These are phyloP conservation scores for Heteronetta atricapilla DNA, from an alignment of 2,113 vertebrate genomes.

Conservation along the genomic window DNA sequence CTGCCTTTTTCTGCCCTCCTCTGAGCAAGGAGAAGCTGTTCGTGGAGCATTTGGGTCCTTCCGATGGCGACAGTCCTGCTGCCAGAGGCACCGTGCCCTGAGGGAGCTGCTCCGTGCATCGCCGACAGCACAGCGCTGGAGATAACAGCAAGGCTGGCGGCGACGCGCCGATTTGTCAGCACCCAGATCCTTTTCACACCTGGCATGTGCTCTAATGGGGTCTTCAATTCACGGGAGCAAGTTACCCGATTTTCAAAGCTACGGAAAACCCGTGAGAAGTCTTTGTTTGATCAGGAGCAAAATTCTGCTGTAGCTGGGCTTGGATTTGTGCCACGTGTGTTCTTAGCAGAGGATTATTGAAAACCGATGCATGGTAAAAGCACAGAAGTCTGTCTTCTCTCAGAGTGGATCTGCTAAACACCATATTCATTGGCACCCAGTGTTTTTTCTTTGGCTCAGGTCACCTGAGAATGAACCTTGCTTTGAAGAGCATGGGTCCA, in stretches of 20 bases:
- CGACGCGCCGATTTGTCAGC: not conserved
- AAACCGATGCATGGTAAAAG: not conserved
- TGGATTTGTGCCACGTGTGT: not conserved
- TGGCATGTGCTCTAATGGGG: not conserved
- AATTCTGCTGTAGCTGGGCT: not conserved
- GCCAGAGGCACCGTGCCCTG: not conserved
- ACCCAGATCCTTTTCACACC: not conserved
- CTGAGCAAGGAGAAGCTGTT: too few species aligned
- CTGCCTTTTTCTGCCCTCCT: too few species aligned
- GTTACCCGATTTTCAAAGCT: not conserved
- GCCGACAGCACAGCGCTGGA: not conserved
- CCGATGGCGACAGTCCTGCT: too few species aligned
- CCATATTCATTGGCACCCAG: fast-evolving
- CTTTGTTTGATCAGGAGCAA: not conserved
- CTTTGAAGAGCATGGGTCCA: fast-evolving
- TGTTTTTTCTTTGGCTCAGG: not conserved
- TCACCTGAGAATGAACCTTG: not conserved
- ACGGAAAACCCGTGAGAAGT: not conserved
- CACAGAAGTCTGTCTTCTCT: not conserved
- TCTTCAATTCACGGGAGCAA: not conserved
- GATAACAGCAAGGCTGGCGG: not conserved
- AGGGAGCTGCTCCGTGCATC: not conserved
- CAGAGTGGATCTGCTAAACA: fast-evolving
- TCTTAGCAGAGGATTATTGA: not conserved
- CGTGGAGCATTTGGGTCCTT: too few species aligned